phyloP scores from a whole-genome alignment of 1,140 invertebrate genomes.

The Copidosoma floridanum region DNA sequence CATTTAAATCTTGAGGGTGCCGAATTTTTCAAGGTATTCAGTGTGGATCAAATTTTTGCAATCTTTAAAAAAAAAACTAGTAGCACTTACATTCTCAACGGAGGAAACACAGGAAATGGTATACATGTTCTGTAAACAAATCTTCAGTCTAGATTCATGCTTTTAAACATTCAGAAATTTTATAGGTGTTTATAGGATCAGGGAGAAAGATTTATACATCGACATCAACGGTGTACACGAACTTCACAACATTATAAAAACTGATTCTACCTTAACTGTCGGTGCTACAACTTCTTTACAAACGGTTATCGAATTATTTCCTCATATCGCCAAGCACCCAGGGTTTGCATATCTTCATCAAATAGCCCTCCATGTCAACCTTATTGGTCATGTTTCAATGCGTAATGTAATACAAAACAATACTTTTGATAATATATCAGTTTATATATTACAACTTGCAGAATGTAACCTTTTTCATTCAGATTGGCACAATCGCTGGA shows the following conservation, averaged over 20 bases:
- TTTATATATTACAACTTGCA: not conserved
- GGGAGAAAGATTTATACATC: constrained; percentile 63
- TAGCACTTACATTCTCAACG: constrained; percentile 61
- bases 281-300: constrained; percentile 67
- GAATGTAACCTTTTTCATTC: constrained; percentile 31
- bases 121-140: not conserved
- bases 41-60: constrained; percentile 59
- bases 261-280: constrained; percentile 56
- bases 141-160: too few relatives aligned
- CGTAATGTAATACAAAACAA: constrained; percentile 62
- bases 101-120: constrained; percentile 62
- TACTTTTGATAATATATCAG: not conserved
- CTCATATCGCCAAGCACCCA: constrained; percentile 52
- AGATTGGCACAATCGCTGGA: constrained; percentile 73
- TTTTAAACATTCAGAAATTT: not conserved
- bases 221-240: constrained; percentile 70
- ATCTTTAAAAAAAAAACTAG: constrained; percentile 55
- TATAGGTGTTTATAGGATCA: constrained; percentile 63
- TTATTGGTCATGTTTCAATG: constrained; percentile 70
- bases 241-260: constrained; percentile 58
- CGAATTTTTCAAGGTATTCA: constrained; percentile 58
- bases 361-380: constrained; percentile 65
- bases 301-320: constrained; percentile 64
- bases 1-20: not conserved
- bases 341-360: constrained; percentile 60